Base-by-base conservation (phyloP, 2,888 invertebrate genomes). In the Didymodactylos carnosus region DNA sequence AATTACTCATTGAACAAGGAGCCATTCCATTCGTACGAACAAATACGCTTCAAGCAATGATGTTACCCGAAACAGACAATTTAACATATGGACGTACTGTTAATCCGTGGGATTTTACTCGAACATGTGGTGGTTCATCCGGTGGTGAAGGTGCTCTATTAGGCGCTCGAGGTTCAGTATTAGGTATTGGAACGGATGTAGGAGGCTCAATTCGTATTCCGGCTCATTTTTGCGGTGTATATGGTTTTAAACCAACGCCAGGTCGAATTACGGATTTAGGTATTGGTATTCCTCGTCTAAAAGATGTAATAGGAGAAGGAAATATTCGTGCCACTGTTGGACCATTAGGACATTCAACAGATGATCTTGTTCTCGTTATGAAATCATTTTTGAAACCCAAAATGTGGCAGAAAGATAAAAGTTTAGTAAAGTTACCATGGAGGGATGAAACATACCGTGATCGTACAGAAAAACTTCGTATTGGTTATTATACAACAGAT, bases 121-220 rank as follows among this genome's bases (percentile, higher is more conserved):
- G 83, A 16, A 78, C 79, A 5, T 82, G 83, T 10, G 85, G 85
- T 2, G 86, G 86, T 0, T 84, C 85, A 0, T 82, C 83, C 0
- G 84, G 62, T 40, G 70, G 41, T 6, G 81, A 81, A 75, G 84
- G 80, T 4, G 83, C 84, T 6, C 78, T 86, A 3, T 79, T 86
- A 41, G 83, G 81, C 1, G 79, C 79, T 6, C 82, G 83, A 16
- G 86, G 84, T 0, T 83, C 84, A 5, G 76, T 83, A 3, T 77
- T 86, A 19, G 85, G 85, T 6, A 79, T 84, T n/a, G 84, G 84
- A 3, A 80, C 81, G 27, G 85, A 86, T 76, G 80, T 85, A 29
- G 85, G 83, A 6, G 86, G 86, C 51, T 84, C 84, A 73, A 80
- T 85, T 29, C 79, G 86, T 16, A 82, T 84, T 49, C 86, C 86